Conservation (phyloP, 2,888 invertebrate genomes). For the Athalia circularis region DNA sequence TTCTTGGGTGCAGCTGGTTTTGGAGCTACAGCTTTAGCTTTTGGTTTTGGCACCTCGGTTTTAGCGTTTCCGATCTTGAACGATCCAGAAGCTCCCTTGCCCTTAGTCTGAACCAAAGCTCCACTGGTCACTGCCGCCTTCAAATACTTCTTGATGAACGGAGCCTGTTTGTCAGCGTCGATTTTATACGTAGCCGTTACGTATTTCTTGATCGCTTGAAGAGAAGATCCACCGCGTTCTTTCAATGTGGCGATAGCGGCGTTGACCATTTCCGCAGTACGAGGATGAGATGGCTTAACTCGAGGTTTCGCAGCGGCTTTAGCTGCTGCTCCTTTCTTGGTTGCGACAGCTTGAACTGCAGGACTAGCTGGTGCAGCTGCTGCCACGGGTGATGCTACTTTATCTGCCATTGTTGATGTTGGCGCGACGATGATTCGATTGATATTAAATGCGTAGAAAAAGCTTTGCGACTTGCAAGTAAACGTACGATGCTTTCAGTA, state of each 20-base stretch:
- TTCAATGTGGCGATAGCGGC: constrained; percentile 62
- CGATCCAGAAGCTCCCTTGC: constrained; percentile 74
- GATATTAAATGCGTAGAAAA: no score
- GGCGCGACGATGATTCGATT: not conserved
- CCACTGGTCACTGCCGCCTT: constrained; percentile 76
- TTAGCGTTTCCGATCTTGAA: constrained; percentile 66
- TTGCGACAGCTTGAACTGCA: constrained; percentile 36
- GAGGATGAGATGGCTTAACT: constrained; percentile 70
- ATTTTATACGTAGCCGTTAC: constrained; percentile 77
- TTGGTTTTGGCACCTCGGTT: constrained; percentile 19
- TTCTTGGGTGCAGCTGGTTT: constrained; percentile 45
- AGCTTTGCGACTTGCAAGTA: not conserved
- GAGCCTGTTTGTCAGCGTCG: constrained; percentile 76
- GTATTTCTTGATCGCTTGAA: constrained; percentile 78
- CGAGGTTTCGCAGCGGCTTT: constrained; percentile 65
- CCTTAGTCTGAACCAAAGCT: constrained; percentile 74
- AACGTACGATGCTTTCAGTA: not conserved
- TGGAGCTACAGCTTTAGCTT: constrained; percentile 27
- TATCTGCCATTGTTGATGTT: constrained; percentile 34
- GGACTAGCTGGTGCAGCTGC: constrained; percentile 33
- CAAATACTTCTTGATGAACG: constrained; percentile 77
- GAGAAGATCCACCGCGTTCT: constrained; percentile 70
- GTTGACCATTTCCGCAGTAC: constrained; percentile 71
- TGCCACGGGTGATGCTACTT: constrained; percentile 32
- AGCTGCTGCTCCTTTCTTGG: constrained; percentile 41